Base-by-base conservation (phyloP, 2,888 invertebrate genomes). In the Tuta absoluta region DNA sequence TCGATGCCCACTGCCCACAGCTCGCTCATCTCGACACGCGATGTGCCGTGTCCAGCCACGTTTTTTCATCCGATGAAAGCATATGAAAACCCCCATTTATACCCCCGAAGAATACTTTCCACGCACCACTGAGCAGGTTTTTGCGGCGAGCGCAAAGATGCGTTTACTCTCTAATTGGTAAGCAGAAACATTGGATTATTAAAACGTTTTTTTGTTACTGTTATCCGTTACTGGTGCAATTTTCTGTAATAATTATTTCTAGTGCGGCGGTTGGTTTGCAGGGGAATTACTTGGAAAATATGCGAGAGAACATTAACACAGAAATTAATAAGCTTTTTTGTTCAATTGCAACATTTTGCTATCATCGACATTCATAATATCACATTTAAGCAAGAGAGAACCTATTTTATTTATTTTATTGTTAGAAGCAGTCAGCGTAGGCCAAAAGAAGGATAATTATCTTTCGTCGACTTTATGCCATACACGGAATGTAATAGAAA, bases 71-170 rank as follows among this genome's bases (percentile, higher is more conserved):
- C 69, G 75, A 66, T 62, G 66, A 66, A 66, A 64, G 65, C 63
- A 56, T 65, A 85, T 84, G 88, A 87, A 89, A 86, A 84, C 86
- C 78, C 79, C 84, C 81, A 83, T 85, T 88, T 86, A 84, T 83
- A 85, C 82, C 86, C 73, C 77, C 68, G 71, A 77, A 75, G 80
- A 85, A 88, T 86, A 84, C 80, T 85, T 89, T 86, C 85, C 85
- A 87, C 86, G 89, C 86, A 82, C 85, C 81, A 84, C 79, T 85
- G 85, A 72, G 72, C 77, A 73, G 69, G 75, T 87, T 89, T 89
- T 88, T 88, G 75, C 81, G 69, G 68, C 72, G 72, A 70, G 71
- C 76, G 71, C 80, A 77, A 53, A 67, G 66, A 67, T 65, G 67
- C 67, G 63, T 65, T 65, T 48, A 59, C 24, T 62, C 56, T 64